Evolutionary conservation across 2,113 vertebrate genomes (phyloP), one percentile per base, ranked within the genome.

Genomic region (Hypocryptadius cinnamomeus): DNA sequence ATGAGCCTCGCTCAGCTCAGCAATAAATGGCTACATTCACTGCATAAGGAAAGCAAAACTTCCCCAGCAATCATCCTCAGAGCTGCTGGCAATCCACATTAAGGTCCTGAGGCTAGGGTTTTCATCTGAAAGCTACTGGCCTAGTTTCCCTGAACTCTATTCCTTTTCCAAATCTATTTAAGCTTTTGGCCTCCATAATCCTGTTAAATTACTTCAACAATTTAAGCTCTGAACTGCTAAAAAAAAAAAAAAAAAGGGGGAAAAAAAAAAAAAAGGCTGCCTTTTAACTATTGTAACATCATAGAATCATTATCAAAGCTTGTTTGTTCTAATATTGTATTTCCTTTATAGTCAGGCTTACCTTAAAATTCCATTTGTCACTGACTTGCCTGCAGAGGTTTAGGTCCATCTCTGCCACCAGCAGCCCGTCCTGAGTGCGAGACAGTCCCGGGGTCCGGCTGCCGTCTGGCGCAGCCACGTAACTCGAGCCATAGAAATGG

Each of bases 291-390:
- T 8, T 77, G 5, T 57, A 77, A 57, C 51, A 81, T 30, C 30
- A 10, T 0, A 42, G 21, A 40, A 76, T 28, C 27, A 47, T 48
- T 79, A 57, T 14, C 61, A 71, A 76, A 90, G 31, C 27, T 53
- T 66, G 18, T 42, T 87, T 82, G 30, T 56, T 81, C 40, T 57
- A 42, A 10, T 39, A 61, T 4, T 27, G 2, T 20, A 51, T 17
- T 85, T 94, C 65, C 44, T 63, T 65, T 60, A 60, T 8, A 77
- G 23, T 35, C 22, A 89, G 30, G 18, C 97, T 85, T 91, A 99
- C 99, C 98, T 98, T 99, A 63, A 99, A 99, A 96, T 97, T 98
- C 99, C 99, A 99, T 71, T 98, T 97, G 89, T 99, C 99, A 11
- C 97, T 96, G n/a, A 98, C 97, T 95, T 99, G 99, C 48, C 98